These are phyloP conservation scores for Sarcophaga carnaria DNA, from an alignment of 2,888 invertebrate species.

Conservation along the genomic window DNA sequence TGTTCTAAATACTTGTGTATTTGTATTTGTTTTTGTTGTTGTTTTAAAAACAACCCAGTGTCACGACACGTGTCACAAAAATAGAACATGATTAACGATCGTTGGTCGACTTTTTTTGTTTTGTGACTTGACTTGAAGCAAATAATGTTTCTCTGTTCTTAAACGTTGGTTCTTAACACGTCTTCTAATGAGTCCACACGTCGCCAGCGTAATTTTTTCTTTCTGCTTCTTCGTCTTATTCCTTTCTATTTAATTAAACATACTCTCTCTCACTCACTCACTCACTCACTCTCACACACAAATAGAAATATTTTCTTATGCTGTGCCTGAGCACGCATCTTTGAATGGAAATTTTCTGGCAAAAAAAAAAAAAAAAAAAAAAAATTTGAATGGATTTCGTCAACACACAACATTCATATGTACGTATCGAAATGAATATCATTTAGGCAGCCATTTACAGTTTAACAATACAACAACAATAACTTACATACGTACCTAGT, in stretches of 20 bases:
- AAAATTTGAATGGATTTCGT: no score
- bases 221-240: background rate
- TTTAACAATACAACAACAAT: no score
- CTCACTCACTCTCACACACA: background rate
- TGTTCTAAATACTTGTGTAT: background rate
- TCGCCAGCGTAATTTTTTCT: background rate
- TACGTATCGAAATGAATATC: no score
- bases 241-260: background rate
- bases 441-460: no score
- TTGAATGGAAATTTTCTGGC: background rate
- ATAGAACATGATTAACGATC: slow-evolving; percentile 62
- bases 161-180: no score
- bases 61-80: slow-evolving; percentile 59
- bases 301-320: background rate
- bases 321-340: background rate
- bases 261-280: background rate
- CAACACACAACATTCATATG: background rate
- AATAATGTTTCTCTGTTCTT: background rate
- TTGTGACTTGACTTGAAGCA: slow-evolving; percentile 6
- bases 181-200: slow-evolving; percentile 16
- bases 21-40: background rate
- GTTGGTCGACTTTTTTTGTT: background rate
- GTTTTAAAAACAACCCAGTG: background rate
- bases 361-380: background rate
- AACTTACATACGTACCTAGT: no score